A percentile compares a stretch with the other conserved stretches of the same genome.
Conservation (phyloP, 2,888 invertebrate species). For the Dryomyza anilis region DNA sequence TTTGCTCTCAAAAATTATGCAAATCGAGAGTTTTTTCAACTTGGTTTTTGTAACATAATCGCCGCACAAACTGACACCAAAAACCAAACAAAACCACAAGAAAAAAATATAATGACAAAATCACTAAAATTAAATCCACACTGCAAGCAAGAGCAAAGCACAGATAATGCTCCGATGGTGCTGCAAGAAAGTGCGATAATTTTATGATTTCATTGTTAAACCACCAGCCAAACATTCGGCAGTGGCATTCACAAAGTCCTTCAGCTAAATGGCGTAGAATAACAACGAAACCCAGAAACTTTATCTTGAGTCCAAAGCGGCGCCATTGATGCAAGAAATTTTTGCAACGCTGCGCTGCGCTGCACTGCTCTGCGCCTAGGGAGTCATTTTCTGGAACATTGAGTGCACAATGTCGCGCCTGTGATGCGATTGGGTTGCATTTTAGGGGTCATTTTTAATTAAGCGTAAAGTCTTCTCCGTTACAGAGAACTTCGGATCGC, state of each 20-base stretch:
- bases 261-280: background rate
- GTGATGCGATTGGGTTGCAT: background rate
- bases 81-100: too few species aligned
- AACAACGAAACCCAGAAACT: conserved; percentile 8
- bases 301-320: too few species aligned
- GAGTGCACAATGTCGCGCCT: conserved; percentile 7
- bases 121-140: background rate
- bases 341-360: too few species aligned
- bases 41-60: too few species aligned
- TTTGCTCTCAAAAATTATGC: too few species aligned
- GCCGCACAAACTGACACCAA: too few species aligned
- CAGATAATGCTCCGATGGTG: background rate
- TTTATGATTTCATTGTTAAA: conserved; percentile 35
- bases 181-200: conserved; percentile 23
- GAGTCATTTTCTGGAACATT: conserved; percentile 19
- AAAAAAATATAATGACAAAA: too few species aligned
- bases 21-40: too few species aligned
- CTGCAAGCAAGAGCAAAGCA: background rate
- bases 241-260: background rate
- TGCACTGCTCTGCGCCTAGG: too few species aligned
- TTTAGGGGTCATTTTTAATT: conserved; percentile 24
- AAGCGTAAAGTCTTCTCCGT: conserved; percentile 7
- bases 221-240: conserved; percentile 7
- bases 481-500: too few species aligned
- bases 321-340: too few species aligned